Conservation (phyloP, 2,888 invertebrate species). For the Autographa gamma region DNA sequence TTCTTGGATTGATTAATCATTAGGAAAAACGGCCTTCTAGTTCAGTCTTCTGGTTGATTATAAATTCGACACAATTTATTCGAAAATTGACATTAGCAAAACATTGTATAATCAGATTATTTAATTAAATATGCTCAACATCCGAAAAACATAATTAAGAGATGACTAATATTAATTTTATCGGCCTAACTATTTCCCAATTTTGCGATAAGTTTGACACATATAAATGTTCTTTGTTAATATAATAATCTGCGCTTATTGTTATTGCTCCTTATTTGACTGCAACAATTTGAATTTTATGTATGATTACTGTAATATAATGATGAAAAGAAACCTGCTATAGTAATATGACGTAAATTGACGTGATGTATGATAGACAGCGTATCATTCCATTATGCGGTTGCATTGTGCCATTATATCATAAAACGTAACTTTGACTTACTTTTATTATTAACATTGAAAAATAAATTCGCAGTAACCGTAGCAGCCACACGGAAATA, state of each 20-base stretch:
- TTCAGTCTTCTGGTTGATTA: neutral
- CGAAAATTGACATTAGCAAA: neutral
- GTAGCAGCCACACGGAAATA: constrained; percentile 23
- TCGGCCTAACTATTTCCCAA: neutral
- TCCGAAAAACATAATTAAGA: neutral
- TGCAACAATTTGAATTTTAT: neutral
- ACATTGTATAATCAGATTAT: neutral
- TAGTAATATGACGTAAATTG: neutral
- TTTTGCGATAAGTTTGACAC: neutral
- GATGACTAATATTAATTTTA: neutral
- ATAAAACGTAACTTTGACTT: constrained; percentile 21
- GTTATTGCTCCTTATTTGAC: neutral
- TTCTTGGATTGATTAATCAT: neutral
- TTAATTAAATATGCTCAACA: neutral
- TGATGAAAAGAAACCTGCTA: neutral
- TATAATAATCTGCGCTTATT: neutral
- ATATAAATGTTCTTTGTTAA: neutral
- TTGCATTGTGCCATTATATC: constrained; percentile 7
- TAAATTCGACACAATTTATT: neutral
- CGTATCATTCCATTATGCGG: neutral
- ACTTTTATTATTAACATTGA: constrained; percentile 26
- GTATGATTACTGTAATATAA: neutral
- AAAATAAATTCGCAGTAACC: constrained; percentile 25
- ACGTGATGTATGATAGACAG: constrained; percentile 3
- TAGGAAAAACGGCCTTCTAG: neutral